Conservation (phyloP, 2,797 vertebrate genomes). For the Catharus ustulatus region DNA sequence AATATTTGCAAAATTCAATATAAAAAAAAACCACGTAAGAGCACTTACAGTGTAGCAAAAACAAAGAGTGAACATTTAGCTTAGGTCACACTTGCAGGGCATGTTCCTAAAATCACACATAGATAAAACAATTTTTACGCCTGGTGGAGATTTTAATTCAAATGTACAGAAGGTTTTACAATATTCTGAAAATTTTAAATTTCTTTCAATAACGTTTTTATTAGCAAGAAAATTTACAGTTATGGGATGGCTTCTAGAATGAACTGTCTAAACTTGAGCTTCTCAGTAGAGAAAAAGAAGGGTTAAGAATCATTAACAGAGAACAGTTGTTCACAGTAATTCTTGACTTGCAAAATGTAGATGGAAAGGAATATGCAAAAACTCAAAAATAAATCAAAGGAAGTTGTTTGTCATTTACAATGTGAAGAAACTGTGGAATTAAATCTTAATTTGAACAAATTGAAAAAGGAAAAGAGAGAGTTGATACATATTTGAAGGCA, state of each 20-base stretch:
- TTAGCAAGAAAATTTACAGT: background rate
- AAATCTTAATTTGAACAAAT: background rate
- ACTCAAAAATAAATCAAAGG: background rate
- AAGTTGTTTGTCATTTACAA: background rate
- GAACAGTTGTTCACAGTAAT: background rate
- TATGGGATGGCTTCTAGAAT: background rate
- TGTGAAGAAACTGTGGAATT: fast-evolving
- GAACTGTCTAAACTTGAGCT: background rate
- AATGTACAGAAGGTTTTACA: background rate
- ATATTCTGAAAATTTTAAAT: background rate
- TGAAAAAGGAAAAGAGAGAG: background rate
- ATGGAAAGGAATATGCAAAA: background rate
- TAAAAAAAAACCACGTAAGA: background rate
- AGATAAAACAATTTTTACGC: background rate
- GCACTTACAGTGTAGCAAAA: background rate
- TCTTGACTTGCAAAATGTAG: background rate
- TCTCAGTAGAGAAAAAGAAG: background rate
- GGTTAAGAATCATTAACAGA: background rate
- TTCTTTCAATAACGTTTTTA: background rate
- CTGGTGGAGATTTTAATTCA: fast-evolving
- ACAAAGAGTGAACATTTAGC: background rate
- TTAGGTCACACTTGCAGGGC: background rate
- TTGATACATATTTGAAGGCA: background rate
- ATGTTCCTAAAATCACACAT: background rate
- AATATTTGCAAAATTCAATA: background rate